phyloP scores from a whole-genome alignment of 2,888 invertebrate genomes.

The Frankliniella fusca region DNA sequence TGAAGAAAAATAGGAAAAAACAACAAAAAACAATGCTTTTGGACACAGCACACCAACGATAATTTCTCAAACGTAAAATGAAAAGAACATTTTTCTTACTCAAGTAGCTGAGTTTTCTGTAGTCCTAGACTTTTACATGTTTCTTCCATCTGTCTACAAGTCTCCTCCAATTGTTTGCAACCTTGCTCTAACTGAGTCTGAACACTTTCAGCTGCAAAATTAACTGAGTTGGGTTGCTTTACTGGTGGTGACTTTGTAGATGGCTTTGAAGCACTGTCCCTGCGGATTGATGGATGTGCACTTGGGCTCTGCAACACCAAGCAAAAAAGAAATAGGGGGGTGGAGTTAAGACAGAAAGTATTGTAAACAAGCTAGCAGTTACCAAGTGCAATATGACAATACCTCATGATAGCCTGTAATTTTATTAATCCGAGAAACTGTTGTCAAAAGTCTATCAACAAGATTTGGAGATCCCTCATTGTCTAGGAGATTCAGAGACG shows the following conservation, averaged over 20 bases:
- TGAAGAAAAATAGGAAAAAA: background rate
- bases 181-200: background rate
- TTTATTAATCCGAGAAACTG: background rate
- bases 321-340: no score
- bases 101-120: background rate
- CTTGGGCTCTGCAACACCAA: no score
- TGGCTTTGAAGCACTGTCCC: background rate
- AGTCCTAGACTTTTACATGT: background rate
- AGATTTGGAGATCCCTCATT: background rate
- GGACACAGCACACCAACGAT: background rate
- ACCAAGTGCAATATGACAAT: background rate
- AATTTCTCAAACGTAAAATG: background rate
- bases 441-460: background rate
- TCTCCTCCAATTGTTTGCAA: slow-evolving; percentile 3
- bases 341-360: background rate
- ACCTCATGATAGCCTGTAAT: background rate
- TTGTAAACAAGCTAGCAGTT: background rate
- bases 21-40: background rate
- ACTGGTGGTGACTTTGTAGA: background rate
- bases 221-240: background rate
- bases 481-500: background rate
- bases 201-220: background rate
- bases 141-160: background rate
- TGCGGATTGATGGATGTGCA: no score
- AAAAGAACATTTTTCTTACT: background rate